Evolutionary conservation across 1,140 invertebrate genomes (phyloP).

Genomic region (Cherax quadricarinatus): DNA sequence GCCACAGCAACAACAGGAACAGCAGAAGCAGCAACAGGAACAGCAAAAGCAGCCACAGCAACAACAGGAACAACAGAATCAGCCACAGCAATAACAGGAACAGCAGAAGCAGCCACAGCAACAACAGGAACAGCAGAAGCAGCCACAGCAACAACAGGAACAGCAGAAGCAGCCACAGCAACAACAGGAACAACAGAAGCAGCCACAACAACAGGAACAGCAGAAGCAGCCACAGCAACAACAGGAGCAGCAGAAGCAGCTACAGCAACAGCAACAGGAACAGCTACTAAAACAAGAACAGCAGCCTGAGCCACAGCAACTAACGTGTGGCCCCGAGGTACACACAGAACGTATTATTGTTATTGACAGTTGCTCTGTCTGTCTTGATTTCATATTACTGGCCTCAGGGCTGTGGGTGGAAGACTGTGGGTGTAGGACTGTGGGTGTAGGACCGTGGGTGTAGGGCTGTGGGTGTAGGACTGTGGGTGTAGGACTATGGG

Average conservation of each 20-base stretch:
- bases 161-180: too few relatives aligned
- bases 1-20: not conserved
- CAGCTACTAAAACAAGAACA: not conserved
- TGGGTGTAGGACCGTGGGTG: not conserved
- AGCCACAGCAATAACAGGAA: too few relatives aligned
- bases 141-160: too few relatives aligned
- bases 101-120: too few relatives aligned
- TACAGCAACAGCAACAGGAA: not conserved
- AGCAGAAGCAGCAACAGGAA: not conserved
- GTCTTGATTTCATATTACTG: not conserved
- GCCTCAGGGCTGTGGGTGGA: not conserved
- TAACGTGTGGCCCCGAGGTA: not conserved
- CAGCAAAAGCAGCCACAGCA: not conserved
- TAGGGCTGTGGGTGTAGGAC: not conserved
- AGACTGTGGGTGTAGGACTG: not conserved
- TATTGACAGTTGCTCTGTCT: not conserved
- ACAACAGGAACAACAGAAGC: too few relatives aligned
- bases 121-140: too few relatives aligned
- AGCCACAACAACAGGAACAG: too few relatives aligned
- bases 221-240: too few relatives aligned
- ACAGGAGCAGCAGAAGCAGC: constrained; percentile 13
- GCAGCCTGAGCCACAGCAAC: not conserved
- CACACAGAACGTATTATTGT: not conserved
- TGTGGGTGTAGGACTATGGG: not conserved
- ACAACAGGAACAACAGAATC: not conserved